These are phyloP conservation scores for Hedya salicella DNA, from an alignment of 2,888 invertebrate genomes.

Conservation along the genomic window DNA sequence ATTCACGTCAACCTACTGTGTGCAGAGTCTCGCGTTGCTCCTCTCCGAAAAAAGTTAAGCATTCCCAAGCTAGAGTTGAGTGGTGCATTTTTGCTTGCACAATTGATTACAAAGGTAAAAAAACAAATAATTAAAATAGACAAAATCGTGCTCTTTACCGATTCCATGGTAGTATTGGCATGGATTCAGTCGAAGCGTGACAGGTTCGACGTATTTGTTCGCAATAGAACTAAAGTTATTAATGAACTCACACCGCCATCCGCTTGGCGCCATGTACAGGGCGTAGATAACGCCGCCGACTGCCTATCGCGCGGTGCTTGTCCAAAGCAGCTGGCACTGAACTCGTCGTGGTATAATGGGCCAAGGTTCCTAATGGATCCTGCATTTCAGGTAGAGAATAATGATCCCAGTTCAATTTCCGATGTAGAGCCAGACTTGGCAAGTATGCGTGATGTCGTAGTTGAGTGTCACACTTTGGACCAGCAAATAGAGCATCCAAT, in stretches of 20 bases:
- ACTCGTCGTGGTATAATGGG: too few species aligned
- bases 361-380: too few species aligned
- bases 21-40: not conserved
- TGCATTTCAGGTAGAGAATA: too few species aligned
- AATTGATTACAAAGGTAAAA: not conserved
- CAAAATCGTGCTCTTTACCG: not conserved
- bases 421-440: too few species aligned
- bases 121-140: not conserved
- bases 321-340: too few species aligned
- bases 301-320: too few species aligned
- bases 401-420: too few species aligned
- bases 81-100: not conserved
- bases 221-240: not conserved
- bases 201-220: not conserved
- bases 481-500: too few species aligned
- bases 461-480: too few species aligned
- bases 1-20: slow-evolving; percentile 3
- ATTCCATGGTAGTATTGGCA: not conserved
- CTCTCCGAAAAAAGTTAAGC: not conserved
- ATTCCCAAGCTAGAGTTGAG: not conserved
- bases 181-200: not conserved
- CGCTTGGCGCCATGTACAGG: not conserved
- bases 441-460: too few species aligned
- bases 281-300: too few species aligned
- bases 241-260: not conserved